phyloP scores from a whole-genome alignment of 2,797 vertebrate genomes.

The Phaenicophaeus curvirostris region DNA sequence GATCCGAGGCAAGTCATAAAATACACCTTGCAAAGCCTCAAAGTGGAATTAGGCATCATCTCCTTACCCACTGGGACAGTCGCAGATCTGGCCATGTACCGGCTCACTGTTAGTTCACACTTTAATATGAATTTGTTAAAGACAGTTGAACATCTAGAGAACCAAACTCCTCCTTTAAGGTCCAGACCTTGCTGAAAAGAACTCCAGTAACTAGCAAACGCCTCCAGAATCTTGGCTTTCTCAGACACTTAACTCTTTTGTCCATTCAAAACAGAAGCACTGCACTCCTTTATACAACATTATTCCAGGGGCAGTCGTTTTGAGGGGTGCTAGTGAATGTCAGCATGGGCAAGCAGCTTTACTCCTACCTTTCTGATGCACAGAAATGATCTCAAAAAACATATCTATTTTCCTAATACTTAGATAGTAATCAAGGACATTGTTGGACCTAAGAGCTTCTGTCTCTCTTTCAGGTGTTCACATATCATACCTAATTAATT shows the following conservation, averaged over 20 bases:
- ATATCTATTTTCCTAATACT: neutral
- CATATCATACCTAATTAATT: neutral
- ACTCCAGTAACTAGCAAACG: neutral
- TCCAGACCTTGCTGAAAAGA: neutral
- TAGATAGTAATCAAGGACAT: neutral
- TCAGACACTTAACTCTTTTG: neutral
- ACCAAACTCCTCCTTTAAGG: neutral
- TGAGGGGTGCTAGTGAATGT: neutral
- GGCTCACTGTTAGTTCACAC: neutral
- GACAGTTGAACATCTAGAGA: neutral
- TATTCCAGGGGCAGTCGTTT: neutral
- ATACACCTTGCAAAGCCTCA: rapidly evolving
- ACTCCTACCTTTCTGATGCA: neutral
- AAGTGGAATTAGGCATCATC: neutral
- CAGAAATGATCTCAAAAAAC: neutral
- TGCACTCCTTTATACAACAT: neutral
- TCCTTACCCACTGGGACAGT: rapidly evolving
- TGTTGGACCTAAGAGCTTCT: neutral
- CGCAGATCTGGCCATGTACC: neutral
- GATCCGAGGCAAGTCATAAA: neutral
- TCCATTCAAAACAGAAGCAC: neutral
- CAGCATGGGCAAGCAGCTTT: neutral
- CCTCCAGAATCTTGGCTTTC: neutral
- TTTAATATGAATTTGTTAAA: neutral
- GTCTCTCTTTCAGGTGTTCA: neutral